Conservation (phyloP, 1,140 invertebrate species). For the Dolichoris vasculosae region DNA sequence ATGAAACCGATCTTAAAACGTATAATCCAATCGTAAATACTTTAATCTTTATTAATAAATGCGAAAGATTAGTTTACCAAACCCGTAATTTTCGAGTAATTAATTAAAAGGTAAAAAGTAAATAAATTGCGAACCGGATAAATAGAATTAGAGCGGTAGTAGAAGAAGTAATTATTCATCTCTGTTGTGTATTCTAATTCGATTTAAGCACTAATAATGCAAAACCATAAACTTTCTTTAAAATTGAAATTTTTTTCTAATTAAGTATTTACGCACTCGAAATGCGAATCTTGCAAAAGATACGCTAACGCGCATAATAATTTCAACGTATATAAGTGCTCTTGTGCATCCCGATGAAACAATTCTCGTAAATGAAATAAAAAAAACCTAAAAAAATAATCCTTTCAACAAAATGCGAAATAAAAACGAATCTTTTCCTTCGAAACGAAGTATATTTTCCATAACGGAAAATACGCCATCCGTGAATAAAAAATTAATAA, state of each 20-base stretch:
- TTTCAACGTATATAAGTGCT: neutral
- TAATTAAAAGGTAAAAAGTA: no score
- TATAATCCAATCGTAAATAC: no score
- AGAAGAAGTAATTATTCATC: no score
- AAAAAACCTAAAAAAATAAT: neutral
- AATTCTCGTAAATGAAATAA: neutral
- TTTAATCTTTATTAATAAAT: no score
- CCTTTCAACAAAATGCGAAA: neutral
- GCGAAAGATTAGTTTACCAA: no score
- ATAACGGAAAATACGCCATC: neutral
- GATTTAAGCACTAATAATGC: no score
- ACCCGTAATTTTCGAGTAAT: no score
- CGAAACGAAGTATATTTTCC: neutral
- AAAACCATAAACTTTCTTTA: no score
- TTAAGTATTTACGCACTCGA: neutral
- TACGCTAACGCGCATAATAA: neutral
- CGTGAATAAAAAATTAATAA: conserved; percentile 13
- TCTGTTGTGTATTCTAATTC: no score
- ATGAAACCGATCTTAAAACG: no score
- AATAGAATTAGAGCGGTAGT: no score
- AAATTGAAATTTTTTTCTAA: neutral
- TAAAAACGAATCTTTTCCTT: neutral
- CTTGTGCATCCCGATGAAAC: neutral
- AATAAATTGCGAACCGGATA: no score
- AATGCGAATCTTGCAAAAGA: neutral